These are phyloP conservation scores for Paramisgurnus dabryanus DNA, from an alignment of 2,113 vertebrate species.

Conservation along the genomic window DNA sequence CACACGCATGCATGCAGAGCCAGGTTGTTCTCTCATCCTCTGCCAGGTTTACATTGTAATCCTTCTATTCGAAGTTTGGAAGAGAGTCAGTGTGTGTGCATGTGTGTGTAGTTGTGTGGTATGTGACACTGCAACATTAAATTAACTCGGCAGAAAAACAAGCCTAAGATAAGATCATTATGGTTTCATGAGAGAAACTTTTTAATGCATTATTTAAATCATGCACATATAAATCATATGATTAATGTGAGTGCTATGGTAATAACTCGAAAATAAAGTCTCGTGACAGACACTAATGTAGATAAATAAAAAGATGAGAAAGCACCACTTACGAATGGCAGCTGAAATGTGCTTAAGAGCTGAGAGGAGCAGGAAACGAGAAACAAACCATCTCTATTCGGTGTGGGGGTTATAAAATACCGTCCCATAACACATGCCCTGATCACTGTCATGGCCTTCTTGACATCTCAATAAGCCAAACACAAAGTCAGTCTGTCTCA, in stretches of 20 bases:
- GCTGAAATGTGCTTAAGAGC: slow-evolving; percentile 33
- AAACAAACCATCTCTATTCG: slow-evolving; percentile 30
- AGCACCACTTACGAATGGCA: slow-evolving; percentile 22
- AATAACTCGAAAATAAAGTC: not conserved
- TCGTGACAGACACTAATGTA: not conserved
- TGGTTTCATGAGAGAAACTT: slow-evolving; percentile 16
- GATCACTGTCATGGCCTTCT: slow-evolving; percentile 35
- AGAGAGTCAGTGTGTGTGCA: slow-evolving; percentile 19
- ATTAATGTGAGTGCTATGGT: not conserved
- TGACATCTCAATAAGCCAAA: slow-evolving; percentile 27
- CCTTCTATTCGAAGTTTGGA: slow-evolving; percentile 20
- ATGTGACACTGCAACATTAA: slow-evolving; percentile 7
- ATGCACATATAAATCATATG: slow-evolving; percentile 15
- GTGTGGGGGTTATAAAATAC: slow-evolving; percentile 32
- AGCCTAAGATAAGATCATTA: slow-evolving; percentile 22
- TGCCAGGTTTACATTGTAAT: slow-evolving; percentile 27
- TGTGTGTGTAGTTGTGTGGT: slow-evolving; percentile 27
- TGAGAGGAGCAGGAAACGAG: slow-evolving; percentile 30
- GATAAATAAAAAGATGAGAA: slow-evolving; percentile 17
- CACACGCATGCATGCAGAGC: slow-evolving; percentile 10
- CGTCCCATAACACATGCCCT: slow-evolving; percentile 29
- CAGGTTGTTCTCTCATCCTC: slow-evolving; percentile 22
- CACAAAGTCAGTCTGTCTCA: slow-evolving; percentile 6
- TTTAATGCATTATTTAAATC: slow-evolving; percentile 6
- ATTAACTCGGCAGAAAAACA: not conserved